These are phyloP conservation scores for Hemicordylus capensis DNA, from an alignment of 2,113 vertebrate genomes.

Conservation along the genomic window DNA sequence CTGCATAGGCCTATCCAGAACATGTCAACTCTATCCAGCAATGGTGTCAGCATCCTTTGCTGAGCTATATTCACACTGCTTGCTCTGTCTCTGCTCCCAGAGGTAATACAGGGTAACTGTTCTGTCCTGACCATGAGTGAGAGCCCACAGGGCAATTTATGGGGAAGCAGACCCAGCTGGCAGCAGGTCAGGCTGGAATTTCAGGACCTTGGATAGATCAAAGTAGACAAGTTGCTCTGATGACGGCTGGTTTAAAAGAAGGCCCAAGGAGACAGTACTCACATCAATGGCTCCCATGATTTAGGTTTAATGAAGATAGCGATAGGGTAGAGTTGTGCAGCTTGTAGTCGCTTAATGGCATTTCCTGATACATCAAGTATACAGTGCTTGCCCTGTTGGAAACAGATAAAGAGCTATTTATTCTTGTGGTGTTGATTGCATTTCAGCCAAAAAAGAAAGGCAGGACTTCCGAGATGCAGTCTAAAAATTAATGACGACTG, in stretches of 20 bases:
- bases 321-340: conserved; percentile 97
- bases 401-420: conserved; percentile 55
- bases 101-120: too few species aligned
- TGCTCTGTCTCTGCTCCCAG: too few species aligned
- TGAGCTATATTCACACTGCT: neutral
- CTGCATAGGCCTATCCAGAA: neutral
- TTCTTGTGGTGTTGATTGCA: conserved; percentile 33
- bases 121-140: too few species aligned
- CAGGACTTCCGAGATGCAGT: fast-evolving
- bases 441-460: conserved; percentile 7
- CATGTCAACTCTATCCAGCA: neutral
- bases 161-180: too few species aligned
- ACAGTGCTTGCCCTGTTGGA: conserved; percentile 94
- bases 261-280: conserved; percentile 69
- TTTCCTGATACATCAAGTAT: conserved; percentile 98
- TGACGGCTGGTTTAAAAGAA: neutral
- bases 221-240: too few species aligned
- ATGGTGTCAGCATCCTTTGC: neutral
- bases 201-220: too few species aligned
- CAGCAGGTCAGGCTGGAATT: too few species aligned
- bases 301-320: conserved; percentile 98
- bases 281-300: conserved; percentile 94
- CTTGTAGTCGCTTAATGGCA: conserved; percentile 97
- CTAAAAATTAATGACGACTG: neutral
- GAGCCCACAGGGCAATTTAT: too few species aligned